Percentiles rank a stretch among this genome's conserved stretches.
Conservation (phyloP, 2,113 vertebrate genomes). For the Toxostoma redivivum region DNA sequence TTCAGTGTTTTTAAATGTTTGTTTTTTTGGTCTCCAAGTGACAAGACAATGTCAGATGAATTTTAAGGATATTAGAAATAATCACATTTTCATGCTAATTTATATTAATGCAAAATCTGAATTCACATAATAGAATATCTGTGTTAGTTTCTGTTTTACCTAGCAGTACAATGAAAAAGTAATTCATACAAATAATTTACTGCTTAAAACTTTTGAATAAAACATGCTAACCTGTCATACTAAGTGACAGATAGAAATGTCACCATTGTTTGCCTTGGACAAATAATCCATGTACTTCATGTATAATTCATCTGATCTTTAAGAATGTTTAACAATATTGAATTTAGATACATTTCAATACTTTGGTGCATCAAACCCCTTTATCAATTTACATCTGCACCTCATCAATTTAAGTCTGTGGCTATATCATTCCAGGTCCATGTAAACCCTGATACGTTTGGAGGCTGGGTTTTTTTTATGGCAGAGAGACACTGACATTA, state of each 20-base stretch:
- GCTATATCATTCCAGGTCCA: constrained; percentile 23
- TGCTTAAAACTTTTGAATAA: constrained; percentile 80
- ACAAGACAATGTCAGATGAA: constrained; percentile 27
- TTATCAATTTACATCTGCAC: constrained; percentile 66
- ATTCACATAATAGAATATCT: constrained; percentile 53
- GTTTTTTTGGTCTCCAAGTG: not conserved
- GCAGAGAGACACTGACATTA: not conserved
- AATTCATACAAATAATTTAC: constrained; percentile 70
- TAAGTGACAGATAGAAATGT: constrained; percentile 82
- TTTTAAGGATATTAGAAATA: constrained; percentile 38
- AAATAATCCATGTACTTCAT: constrained; percentile 83
- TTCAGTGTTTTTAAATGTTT: not conserved
- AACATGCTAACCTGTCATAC: constrained; percentile 80
- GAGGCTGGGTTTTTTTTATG: not conserved
- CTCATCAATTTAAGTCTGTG: constrained; percentile 60
- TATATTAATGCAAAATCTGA: constrained; percentile 49
- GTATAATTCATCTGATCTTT: constrained; percentile 84
- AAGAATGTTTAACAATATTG: constrained; percentile 79
- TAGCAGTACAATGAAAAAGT: constrained; percentile 64
- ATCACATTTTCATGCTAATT: constrained; percentile 19
- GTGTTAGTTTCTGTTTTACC: constrained; percentile 50
- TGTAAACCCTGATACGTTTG: constrained; percentile 13
- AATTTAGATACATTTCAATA: constrained; percentile 77
- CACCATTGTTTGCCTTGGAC: constrained; percentile 77
- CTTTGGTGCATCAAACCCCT: constrained; percentile 58